These are phyloP conservation scores for Atopsyche davidsoni DNA, from an alignment of 1,140 invertebrate genomes.

Conservation along the genomic window DNA sequence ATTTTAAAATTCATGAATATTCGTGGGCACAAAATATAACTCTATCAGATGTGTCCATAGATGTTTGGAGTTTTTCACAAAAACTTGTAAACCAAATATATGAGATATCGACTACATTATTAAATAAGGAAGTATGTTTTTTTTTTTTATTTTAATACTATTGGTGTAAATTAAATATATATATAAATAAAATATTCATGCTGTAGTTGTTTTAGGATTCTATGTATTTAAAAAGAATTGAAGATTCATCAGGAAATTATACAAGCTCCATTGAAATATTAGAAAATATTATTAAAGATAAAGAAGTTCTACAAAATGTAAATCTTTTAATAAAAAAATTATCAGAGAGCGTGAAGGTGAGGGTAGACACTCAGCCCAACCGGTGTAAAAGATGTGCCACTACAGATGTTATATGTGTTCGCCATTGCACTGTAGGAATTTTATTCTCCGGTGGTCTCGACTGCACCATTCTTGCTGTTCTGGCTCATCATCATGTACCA, in stretches of 20 bases:
- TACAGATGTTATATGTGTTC: conserved; percentile 29
- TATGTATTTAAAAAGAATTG: conserved; percentile 36
- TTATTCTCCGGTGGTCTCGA: conserved; percentile 96
- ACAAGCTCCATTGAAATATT: conserved; percentile 35
- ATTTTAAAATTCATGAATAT: conserved; percentile 35
- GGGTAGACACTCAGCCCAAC: conserved; percentile 58
- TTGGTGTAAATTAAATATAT: too few species aligned
- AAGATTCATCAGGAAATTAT: conserved; percentile 31
- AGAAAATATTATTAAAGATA: conserved; percentile 40
- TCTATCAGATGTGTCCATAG: too few species aligned
- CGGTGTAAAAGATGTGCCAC: conserved; percentile 60
- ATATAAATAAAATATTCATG: too few species aligned
- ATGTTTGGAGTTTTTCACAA: too few species aligned
- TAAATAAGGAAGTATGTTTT: too few species aligned
- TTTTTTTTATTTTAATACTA: too few species aligned
- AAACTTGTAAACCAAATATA: too few species aligned
- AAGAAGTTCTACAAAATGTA: conserved; percentile 39
- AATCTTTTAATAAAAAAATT: conserved; percentile 51
- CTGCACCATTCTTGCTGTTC: conserved; percentile 78
- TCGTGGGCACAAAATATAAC: conserved; percentile 12
- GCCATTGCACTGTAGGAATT: conserved; percentile 74
- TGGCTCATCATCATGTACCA: conserved; percentile 70
- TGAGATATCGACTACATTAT: too few species aligned
- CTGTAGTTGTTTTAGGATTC: conserved; percentile 45
- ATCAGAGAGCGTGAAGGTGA: conserved; percentile 54